These are phyloP conservation scores for Agrypnus murinus DNA, from an alignment of 2,888 invertebrate species.

Conservation along the genomic window DNA sequence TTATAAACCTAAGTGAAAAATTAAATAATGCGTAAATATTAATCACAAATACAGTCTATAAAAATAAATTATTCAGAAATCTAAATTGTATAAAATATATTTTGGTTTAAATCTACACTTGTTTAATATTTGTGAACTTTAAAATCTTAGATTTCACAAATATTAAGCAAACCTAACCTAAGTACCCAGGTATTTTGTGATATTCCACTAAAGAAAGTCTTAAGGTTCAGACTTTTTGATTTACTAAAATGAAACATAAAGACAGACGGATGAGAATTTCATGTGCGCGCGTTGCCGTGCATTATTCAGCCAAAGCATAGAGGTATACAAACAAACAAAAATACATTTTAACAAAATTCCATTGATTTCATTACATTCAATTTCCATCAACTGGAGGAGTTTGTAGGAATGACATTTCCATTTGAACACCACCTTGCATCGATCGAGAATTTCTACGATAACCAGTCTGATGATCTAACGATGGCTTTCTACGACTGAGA, in stretches of 20 bases:
- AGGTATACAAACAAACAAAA: not conserved
- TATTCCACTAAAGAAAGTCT: constrained; percentile 22
- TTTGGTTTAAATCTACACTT: constrained; percentile 9
- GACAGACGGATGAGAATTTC: not conserved
- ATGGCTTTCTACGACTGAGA: constrained; percentile 85
- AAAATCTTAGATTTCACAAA: not conserved
- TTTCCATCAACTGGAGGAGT: constrained; percentile 54
- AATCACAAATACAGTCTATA: constrained; percentile 42
- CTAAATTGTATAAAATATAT: constrained; percentile 43
- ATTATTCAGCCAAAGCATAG: not conserved
- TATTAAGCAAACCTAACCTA: constrained; percentile 28
- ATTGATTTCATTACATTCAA: not conserved
- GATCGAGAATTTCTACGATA: constrained; percentile 78
- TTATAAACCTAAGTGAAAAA: constrained; percentile 31
- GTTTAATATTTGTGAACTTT: not conserved
- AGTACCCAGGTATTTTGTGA: constrained; percentile 29
- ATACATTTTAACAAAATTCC: not conserved
- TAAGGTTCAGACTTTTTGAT: constrained; percentile 34
- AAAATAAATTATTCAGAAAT: constrained; percentile 44
- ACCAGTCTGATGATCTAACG: constrained; percentile 68
- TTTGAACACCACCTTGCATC: constrained; percentile 82
- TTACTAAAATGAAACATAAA: constrained; percentile 15
- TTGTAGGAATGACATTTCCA: constrained; percentile 83
- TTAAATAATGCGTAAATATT: constrained; percentile 36
- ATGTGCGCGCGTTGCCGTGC: constrained; percentile 16